Percentiles rank a stretch among this genome's conserved stretches.
These are phyloP conservation scores for Dioctria linearis DNA, from an alignment of 2,888 invertebrate genomes.

Conservation along the genomic window DNA sequence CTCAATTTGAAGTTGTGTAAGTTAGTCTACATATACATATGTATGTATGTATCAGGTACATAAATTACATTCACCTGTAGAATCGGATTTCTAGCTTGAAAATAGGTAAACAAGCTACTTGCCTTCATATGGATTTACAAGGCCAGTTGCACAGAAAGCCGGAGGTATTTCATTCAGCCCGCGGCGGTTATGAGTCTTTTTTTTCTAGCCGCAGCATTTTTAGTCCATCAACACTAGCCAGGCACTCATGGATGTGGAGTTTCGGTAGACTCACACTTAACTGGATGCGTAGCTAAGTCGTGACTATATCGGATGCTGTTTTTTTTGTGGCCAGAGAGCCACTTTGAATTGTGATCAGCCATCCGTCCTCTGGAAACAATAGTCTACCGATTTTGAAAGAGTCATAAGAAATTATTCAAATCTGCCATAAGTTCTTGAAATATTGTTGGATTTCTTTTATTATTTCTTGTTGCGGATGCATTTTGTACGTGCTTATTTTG, in stretches of 20 bases:
- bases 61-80: conserved; percentile 41
- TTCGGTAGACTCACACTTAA: background rate
- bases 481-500: conserved; percentile 27
- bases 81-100: conserved; percentile 17
- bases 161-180: conserved; percentile 31
- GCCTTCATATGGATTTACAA: conserved; percentile 40
- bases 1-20: conserved; percentile 14
- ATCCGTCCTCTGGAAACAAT: conserved; percentile 40
- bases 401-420: conserved; percentile 48
- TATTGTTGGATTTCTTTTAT: conserved; percentile 32
- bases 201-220: conserved; percentile 3
- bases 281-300: conserved; percentile 2
- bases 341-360: conserved; percentile 21
- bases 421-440: conserved; percentile 46
- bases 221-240: conserved; percentile 23
- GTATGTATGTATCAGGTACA: background rate
- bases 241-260: background rate
- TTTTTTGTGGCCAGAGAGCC: background rate
- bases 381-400: conserved; percentile 43
- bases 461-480: conserved; percentile 31
- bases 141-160: conserved; percentile 32
- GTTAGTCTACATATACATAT: background rate
- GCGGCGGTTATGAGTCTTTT: background rate
- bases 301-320: conserved; percentile 16
- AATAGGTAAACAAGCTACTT: conserved; percentile 46